phyloP scores from a whole-genome alignment of 2,888 invertebrate species.

The Thelaira solivaga region DNA sequence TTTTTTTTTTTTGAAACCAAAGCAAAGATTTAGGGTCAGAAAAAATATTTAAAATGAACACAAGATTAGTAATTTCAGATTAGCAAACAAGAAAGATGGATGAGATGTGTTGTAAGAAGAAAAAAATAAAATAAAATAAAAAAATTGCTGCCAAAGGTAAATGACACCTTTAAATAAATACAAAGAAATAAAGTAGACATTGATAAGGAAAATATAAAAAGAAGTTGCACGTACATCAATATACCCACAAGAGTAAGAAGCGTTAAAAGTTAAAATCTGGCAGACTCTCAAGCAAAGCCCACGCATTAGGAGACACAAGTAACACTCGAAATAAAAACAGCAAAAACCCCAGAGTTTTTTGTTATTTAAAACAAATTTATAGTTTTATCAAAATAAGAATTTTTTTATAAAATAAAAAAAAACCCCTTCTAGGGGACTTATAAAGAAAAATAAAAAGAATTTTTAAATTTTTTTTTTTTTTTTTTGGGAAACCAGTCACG shows the following conservation, averaged over 20 bases:
- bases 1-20: too few relatives aligned
- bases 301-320: neutral
- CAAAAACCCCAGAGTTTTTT: too few relatives aligned
- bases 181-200: slow-evolving; percentile 24
- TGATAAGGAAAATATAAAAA: slow-evolving; percentile 63
- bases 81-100: slow-evolving; percentile 64
- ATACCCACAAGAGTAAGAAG: neutral
- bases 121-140: neutral
- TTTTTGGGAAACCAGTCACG: neutral
- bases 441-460: neutral
- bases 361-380: neutral
- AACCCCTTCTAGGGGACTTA: too few relatives aligned
- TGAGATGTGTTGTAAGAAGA: slow-evolving; percentile 48
- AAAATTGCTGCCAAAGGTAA: slow-evolving; percentile 27
- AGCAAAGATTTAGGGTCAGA: neutral
- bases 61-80: slow-evolving; percentile 72
- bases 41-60: slow-evolving; percentile 18
- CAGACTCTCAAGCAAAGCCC: neutral
- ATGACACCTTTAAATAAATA: slow-evolving; percentile 54
- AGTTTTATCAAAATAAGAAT: slow-evolving; percentile 49
- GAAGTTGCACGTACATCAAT: slow-evolving; percentile 28
- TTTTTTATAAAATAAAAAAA: too few relatives aligned
- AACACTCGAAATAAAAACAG: too few relatives aligned
- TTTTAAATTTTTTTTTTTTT: neutral
- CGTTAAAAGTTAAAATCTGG: neutral